Percentiles rank a stretch among this genome's conserved stretches.
Evolutionary conservation across 2,888 invertebrate genomes (phyloP).

Genomic region (Ischnus inquisitorius): DNA sequence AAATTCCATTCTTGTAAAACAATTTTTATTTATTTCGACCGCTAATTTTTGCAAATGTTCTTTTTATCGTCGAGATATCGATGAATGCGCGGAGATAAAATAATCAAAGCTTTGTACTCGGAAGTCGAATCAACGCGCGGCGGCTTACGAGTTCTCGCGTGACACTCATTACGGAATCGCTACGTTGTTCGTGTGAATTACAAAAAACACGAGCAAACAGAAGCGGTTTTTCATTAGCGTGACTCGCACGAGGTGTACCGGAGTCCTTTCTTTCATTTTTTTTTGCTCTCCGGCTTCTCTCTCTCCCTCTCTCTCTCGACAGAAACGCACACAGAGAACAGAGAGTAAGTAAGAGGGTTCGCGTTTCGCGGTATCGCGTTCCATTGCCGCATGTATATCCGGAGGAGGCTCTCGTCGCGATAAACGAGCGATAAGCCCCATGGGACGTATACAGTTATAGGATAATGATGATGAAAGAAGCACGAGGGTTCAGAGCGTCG

Average conservation of each 20-base stretch:
- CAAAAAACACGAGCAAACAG: neutral
- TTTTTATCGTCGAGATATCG: neutral
- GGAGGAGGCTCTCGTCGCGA: conserved; percentile 39
- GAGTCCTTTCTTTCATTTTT: conserved; percentile 23
- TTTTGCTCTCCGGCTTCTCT: neutral
- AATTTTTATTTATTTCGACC: too few relatives aligned
- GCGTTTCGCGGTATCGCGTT: conserved; percentile 55
- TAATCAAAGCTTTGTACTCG: neutral
- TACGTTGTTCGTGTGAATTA: conserved; percentile 8
- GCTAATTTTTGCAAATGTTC: too few relatives aligned
- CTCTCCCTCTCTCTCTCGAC: neutral
- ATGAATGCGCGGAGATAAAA: neutral
- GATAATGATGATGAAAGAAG: conserved; percentile 19
- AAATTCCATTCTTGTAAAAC: too few relatives aligned
- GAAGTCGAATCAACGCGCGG: too few relatives aligned
- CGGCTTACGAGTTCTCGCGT: neutral
- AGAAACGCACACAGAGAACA: conserved; percentile 7
- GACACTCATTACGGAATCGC: conserved; percentile 14
- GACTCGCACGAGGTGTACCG: conserved; percentile 40
- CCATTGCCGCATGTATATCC: conserved; percentile 47
- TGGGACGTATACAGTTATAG: neutral
- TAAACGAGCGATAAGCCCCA: conserved; percentile 57
- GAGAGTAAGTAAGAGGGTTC: conserved; percentile 29
- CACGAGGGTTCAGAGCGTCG: neutral
- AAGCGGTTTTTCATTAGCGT: conserved; percentile 26